A percentile compares a stretch with the other conserved stretches of the same genome.
Evolutionary conservation across 2,888 invertebrate genomes (phyloP).

Genomic region (Cartodere bifasciata): DNA sequence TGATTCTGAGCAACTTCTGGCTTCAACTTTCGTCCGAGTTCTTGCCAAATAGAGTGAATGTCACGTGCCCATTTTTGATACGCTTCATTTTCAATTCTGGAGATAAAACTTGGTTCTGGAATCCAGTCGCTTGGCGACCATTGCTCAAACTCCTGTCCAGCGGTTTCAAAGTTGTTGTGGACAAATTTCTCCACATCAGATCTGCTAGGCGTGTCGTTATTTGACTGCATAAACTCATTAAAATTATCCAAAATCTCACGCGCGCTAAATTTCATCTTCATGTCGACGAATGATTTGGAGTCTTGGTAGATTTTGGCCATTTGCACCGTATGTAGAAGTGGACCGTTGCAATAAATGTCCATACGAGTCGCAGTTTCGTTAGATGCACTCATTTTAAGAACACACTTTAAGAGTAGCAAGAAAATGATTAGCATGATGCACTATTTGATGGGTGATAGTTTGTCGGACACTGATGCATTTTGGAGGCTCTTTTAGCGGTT

Average conservation of each 20-base stretch:
- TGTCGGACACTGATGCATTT: no score
- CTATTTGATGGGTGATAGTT: no score
- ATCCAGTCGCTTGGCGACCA: conserved; percentile 68
- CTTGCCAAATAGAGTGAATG: conserved; percentile 62
- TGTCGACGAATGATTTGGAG: conserved; percentile 85
- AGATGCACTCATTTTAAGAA: no score
- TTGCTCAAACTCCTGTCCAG: conserved; percentile 57
- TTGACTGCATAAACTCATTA: conserved; percentile 36
- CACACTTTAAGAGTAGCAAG: no score
- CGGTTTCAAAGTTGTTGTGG: conserved; percentile 52
- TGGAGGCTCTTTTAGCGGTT: no score
- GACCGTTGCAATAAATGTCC: conserved; percentile 69
- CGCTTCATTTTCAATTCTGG: conserved; percentile 53
- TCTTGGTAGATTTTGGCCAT: conserved; percentile 67
- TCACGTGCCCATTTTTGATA: conserved; percentile 60
- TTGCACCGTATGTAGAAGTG: conserved; percentile 67
- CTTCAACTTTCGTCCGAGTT: conserved; percentile 64
- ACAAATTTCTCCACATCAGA: conserved; percentile 38
- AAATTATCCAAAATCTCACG: conserved; percentile 52
- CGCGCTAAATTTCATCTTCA: conserved; percentile 60
- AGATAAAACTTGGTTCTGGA: conserved; percentile 58
- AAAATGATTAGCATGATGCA: no score
- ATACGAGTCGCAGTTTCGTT: no score
- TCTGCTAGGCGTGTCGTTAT: conserved; percentile 21
- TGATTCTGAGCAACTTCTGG: conserved; percentile 53